Percentiles rank a stretch among this genome's conserved stretches.
Conservation (phyloP, 1,140 invertebrate genomes). For the Philopotamus ludificatus region DNA sequence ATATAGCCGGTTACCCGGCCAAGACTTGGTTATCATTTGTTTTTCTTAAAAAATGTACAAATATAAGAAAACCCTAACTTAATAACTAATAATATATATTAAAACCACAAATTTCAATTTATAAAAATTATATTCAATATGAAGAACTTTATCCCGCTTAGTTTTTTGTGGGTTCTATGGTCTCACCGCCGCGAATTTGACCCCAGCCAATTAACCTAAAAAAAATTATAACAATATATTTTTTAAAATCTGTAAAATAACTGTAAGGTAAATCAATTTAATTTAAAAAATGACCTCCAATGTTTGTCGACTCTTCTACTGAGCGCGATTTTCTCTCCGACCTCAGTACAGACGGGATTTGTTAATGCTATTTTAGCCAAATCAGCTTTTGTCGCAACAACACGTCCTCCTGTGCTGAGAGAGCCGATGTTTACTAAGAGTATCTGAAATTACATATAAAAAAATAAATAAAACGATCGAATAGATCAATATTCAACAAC, state of each 20-base stretch:
- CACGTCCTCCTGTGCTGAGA: slow-evolving; percentile 94
- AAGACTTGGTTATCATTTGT: no score
- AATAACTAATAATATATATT: no score
- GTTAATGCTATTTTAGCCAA: slow-evolving; percentile 96
- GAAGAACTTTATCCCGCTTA: slow-evolving; percentile 31
- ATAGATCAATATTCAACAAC: neutral
- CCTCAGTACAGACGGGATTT: slow-evolving; percentile 97
- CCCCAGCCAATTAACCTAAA: slow-evolving; percentile 94
- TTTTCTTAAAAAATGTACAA: neutral
- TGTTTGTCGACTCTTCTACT: slow-evolving; percentile 98
- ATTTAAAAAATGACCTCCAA: slow-evolving; percentile 74
- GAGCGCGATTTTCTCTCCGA: slow-evolving; percentile 97
- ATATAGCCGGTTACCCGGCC: no score
- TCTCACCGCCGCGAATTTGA: slow-evolving; percentile 88
- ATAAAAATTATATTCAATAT: slow-evolving; percentile 38
- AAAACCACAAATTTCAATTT: no score
- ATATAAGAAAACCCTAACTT: neutral
- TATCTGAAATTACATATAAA: slow-evolving; percentile 55
- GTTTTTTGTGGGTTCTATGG: slow-evolving; percentile 71
- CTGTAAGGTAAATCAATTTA: slow-evolving; percentile 21
- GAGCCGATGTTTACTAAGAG: slow-evolving; percentile 99
- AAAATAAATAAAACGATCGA: neutral
- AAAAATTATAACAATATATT: slow-evolving; percentile 40
- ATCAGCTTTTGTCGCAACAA: slow-evolving; percentile 94
- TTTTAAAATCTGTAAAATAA: slow-evolving; percentile 15